A percentile compares a stretch with the other conserved stretches of the same genome.
Evolutionary conservation across 2,797 vertebrate species (phyloP).

Genomic region (Tangara arthus): DNA sequence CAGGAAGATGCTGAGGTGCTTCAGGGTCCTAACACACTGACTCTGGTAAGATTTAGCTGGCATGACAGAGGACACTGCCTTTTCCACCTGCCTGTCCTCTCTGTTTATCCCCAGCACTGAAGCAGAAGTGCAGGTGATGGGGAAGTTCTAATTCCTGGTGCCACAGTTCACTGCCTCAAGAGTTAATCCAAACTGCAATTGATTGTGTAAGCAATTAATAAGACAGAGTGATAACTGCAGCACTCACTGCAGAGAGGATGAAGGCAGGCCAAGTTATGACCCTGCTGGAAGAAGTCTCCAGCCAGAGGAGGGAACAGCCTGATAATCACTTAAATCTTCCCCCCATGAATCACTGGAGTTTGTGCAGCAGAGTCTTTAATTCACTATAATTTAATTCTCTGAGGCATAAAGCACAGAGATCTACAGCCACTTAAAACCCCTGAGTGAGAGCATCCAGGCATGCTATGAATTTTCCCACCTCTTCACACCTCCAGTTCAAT

Average conservation of each 20-base stretch:
- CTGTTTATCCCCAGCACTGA: background rate
- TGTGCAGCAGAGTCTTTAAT: conserved; percentile 45
- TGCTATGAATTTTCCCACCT: conserved; percentile 30
- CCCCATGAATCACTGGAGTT: conserved; percentile 40
- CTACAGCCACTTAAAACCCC: conserved; percentile 54
- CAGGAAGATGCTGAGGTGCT: background rate
- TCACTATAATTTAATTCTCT: conserved; percentile 46
- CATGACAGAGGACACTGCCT: background rate
- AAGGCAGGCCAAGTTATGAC: conserved; percentile 30
- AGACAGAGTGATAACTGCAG: conserved; percentile 26
- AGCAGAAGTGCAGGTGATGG: background rate
- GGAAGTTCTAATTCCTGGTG: background rate
- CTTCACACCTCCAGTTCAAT: conserved; percentile 9
- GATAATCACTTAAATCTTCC: conserved; percentile 8
- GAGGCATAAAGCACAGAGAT: conserved; percentile 30
- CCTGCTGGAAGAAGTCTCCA: background rate
- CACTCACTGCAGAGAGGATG: background rate
- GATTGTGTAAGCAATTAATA: conserved; percentile 50
- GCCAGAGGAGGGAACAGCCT: background rate
- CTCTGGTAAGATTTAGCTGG: background rate
- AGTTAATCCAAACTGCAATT: conserved; percentile 30
- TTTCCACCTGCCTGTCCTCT: background rate
- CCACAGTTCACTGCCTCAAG: background rate
- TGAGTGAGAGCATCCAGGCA: conserved; percentile 35
- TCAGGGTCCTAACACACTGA: background rate